Evolutionary conservation across 2,113 vertebrate genomes (phyloP).

Genomic region (Pterocles burchelli): DNA sequence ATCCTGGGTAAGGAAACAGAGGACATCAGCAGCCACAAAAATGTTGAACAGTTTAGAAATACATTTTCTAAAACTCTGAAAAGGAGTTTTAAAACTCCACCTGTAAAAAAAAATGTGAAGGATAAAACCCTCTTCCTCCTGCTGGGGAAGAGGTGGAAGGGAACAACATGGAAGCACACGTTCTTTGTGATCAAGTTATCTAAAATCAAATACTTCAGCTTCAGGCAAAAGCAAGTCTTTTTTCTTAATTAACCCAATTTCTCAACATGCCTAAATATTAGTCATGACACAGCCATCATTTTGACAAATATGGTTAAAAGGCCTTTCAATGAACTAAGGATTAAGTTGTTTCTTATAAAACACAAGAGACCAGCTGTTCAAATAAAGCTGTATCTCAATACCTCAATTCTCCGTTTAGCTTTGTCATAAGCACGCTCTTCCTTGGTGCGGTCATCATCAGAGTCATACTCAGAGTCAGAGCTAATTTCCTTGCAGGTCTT

Average conservation of each 20-base stretch:
- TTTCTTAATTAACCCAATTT: background rate
- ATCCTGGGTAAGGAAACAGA: background rate
- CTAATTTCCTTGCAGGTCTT: slow-evolving; percentile 82
- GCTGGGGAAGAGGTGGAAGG: background rate
- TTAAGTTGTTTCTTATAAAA: background rate
- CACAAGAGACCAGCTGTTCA: background rate
- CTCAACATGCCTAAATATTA: background rate
- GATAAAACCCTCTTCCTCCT: background rate
- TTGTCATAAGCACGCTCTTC: slow-evolving; percentile 92
- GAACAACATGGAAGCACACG: background rate
- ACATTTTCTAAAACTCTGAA: background rate
- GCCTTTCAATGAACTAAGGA: background rate
- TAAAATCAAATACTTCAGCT: background rate
- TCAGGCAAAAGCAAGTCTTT: background rate
- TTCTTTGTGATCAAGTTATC: background rate
- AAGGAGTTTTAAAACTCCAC: no score
- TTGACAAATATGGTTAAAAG: background rate
- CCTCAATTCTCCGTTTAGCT: slow-evolving; percentile 95
- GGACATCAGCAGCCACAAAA: background rate
- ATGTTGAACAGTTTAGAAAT: background rate
- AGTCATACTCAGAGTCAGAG: slow-evolving; percentile 90
- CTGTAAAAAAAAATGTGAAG: background rate
- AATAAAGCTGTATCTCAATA: slow-evolving; percentile 45
- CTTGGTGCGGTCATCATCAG: slow-evolving; percentile 91
- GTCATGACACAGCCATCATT: background rate